Conservation (phyloP, 2,888 invertebrate genomes). For the Drosophila limbata region DNA sequence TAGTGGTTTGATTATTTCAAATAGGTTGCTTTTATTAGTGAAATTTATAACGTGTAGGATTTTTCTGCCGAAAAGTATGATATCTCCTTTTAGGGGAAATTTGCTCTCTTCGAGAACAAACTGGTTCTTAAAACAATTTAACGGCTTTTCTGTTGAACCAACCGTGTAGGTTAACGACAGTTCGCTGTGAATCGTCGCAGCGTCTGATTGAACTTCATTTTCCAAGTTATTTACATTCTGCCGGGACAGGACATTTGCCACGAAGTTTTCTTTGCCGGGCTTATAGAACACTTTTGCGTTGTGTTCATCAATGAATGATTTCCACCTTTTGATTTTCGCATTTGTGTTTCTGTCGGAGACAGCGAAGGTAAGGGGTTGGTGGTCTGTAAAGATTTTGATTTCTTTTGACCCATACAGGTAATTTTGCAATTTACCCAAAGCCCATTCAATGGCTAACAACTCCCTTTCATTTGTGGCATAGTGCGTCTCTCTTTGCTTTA, state of each 20-base stretch:
- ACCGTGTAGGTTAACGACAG: conserved; percentile 4
- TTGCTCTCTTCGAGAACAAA: conserved; percentile 5
- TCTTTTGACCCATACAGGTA: conserved; percentile 13
- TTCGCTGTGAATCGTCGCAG: too few species aligned
- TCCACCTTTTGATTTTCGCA: conserved; percentile 18
- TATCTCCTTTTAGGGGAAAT: conserved; percentile 3
- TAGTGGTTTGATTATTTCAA: background rate
- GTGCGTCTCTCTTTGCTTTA: conserved; percentile 10
- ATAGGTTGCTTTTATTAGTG: background rate
- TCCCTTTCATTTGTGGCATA: conserved; percentile 13
- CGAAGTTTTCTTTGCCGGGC: conserved; percentile 5
- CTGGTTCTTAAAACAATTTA: conserved; percentile 13
- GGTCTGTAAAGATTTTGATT: conserved; percentile 9
- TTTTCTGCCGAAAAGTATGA: conserved; percentile 5
- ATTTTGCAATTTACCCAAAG: conserved; percentile 16
- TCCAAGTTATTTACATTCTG: background rate
- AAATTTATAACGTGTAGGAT: conserved; percentile 3
- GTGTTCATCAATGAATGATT: conserved; percentile 15
- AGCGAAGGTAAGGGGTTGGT: conserved; percentile 14
- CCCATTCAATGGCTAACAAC: background rate
- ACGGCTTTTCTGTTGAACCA: conserved; percentile 4
- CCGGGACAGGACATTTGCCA: conserved; percentile 12
- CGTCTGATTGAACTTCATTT: conserved; percentile 8
- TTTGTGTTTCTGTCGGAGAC: conserved; percentile 14
- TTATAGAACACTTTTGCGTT: conserved; percentile 12